Percentiles rank a stretch among this genome's conserved stretches.
These are phyloP conservation scores for Acrobasis consociella DNA, from an alignment of 2,888 invertebrate species.

Conservation along the genomic window DNA sequence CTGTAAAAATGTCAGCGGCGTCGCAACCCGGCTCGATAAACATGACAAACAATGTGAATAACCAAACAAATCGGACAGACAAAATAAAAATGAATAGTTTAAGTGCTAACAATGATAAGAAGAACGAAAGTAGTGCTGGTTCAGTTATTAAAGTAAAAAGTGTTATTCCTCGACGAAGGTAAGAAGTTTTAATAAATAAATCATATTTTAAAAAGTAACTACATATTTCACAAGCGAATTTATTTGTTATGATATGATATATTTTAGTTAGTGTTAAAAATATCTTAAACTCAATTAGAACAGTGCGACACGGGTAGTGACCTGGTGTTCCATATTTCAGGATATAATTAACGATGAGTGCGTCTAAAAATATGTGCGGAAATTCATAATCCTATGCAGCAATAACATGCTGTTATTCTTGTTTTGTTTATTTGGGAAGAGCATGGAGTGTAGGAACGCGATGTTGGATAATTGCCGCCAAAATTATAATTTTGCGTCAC, in stretches of 20 bases:
- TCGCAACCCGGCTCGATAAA: conserved; percentile 50
- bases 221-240: not conserved
- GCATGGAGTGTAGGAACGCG: not conserved
- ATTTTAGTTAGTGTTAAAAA: not conserved
- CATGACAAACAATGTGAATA: conserved; percentile 49
- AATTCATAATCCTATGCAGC: conserved; percentile 19
- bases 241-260: not conserved
- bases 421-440: conserved; percentile 6
- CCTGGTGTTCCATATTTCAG: conserved; percentile 53
- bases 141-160: conserved; percentile 76
- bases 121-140: conserved; percentile 45
- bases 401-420: not conserved
- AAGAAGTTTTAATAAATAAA: conserved; percentile 43
- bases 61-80: conserved; percentile 43
- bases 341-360: conserved; percentile 59
- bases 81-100: conserved; percentile 51
- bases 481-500: conserved; percentile 4
- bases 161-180: conserved; percentile 75
- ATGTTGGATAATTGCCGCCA: conserved; percentile 7
- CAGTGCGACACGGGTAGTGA: conserved; percentile 32
- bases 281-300: conserved; percentile 28
- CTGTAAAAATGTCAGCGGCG: conserved; percentile 69
- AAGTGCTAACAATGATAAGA: conserved; percentile 58
- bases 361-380: conserved; percentile 50
- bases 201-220: not conserved